Percentiles rank a stretch among this genome's conserved stretches.
Conservation (phyloP, 1,140 invertebrate species). For the Grapholita molesta region DNA sequence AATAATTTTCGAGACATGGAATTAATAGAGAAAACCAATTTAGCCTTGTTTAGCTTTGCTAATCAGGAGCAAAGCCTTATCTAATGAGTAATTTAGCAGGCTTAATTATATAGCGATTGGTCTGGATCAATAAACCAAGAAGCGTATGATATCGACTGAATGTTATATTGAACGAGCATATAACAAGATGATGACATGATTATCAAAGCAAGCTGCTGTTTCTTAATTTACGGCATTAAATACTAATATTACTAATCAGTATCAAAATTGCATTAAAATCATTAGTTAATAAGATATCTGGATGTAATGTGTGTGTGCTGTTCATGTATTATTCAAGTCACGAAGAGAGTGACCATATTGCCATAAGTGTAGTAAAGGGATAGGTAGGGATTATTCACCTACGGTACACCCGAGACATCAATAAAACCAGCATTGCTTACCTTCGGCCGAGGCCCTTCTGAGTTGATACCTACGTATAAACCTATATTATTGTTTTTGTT, state of each 20-base stretch:
- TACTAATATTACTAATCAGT: neutral
- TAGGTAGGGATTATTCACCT: neutral
- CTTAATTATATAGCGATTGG: neutral
- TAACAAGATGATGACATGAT: neutral
- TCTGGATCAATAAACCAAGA: neutral
- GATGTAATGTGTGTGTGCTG: neutral
- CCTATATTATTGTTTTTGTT: neutral
- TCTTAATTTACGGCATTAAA: neutral
- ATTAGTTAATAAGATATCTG: neutral
- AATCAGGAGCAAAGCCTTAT: neutral
- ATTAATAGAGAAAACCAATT: too few species aligned
- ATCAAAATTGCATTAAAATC: neutral
- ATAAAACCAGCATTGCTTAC: neutral
- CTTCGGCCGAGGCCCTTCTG: neutral
- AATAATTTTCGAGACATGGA: too few species aligned
- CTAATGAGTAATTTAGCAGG: neutral
- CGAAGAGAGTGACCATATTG: neutral
- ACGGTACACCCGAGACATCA: neutral
- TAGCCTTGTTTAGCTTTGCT: neutral
- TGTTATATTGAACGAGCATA: neutral
- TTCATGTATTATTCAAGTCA: neutral
- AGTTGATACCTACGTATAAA: neutral
- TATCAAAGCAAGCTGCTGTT: neutral
- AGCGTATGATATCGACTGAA: neutral
- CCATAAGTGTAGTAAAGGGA: neutral